Evolutionary conservation across 92 coral and sea anemone species (phyloP), one percentile per base, ranked within the genome.

Genomic region (Porites evermanni): DNA sequence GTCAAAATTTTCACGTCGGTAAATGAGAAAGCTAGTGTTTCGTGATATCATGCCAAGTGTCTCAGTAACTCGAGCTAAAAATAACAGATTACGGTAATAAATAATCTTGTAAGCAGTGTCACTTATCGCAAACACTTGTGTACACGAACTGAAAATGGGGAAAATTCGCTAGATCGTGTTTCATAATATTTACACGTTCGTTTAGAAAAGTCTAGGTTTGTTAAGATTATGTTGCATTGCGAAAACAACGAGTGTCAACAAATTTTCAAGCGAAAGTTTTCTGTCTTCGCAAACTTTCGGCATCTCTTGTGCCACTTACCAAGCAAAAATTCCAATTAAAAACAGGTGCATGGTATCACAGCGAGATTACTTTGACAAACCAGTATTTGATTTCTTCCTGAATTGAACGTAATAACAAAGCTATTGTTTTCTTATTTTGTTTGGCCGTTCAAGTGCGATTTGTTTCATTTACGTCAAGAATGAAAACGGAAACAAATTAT

Each of bases 21-120:
- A 74, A 56, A 74, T 70, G 47, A 64, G 38, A 52, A 50, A 21
- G 17, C 63, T 50, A 56, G 26, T 69, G 50, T 72, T 44, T 83
- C 73, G 87, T 83, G 87, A 83, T 73, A 18, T 83, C 70, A 79
- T 83, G 65, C 53, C 64, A 23, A 64, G 18, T 21, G 64, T 74
- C 73, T 60, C 64, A 50, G 87, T 63, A 83, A 83, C 54, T 63
- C 73, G 53, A 83, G 51, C 87, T 74, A 20, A 83, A 74, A 83
- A 83, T 74, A 83, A 83, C 87, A 83, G 80, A 64, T 83, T 73
- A 83, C 74, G 26, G 65, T 66, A 74, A 65, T 74, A 83, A 60
- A 64, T 70, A 56, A 81, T 81, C 69, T 70, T 72, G 78, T 81
- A 81, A 70, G 78, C 78, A 38, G 29, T 80, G 20, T 50, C 12